Percentiles rank a stretch among this genome's conserved stretches.
phyloP scores from a whole-genome alignment of 2,888 invertebrate genomes.

The Pyrrhosoma nymphula region DNA sequence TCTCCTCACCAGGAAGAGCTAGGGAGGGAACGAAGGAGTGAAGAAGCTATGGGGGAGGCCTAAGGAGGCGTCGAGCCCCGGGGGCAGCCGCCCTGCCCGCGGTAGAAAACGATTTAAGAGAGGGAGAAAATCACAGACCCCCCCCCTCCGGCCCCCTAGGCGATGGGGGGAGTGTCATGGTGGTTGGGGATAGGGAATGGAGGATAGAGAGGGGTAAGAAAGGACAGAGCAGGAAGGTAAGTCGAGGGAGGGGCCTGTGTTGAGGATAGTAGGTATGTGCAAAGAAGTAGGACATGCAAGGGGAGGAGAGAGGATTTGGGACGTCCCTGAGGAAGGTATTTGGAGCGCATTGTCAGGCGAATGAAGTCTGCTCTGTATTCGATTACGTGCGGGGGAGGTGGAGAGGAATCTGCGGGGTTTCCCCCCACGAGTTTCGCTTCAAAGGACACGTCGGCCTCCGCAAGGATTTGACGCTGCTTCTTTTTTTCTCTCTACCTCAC shows the following conservation, averaged over 20 bases:
- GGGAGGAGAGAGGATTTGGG: conserved; percentile 33
- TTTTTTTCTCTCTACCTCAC: neutral
- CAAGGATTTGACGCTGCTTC: neutral
- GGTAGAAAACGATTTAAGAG: conserved; percentile 13
- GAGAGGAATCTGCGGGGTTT: conserved; percentile 6
- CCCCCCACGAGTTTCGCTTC: conserved; percentile 23
- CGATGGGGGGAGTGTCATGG: neutral
- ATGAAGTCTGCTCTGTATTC: conserved; percentile 32
- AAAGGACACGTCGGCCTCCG: conserved; percentile 27
- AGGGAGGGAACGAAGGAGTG: neutral
- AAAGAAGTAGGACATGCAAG: conserved; percentile 36
- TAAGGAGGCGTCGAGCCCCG: neutral
- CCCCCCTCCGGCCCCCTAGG: neutral
- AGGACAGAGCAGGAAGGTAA: neutral
- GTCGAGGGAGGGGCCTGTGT: neutral
- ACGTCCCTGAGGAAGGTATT: conserved; percentile 36
- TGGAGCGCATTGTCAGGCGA: conserved; percentile 39
- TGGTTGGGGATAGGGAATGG: neutral
- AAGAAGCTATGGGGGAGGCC: neutral
- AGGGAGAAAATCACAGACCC: neutral
- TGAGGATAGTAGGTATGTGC: neutral
- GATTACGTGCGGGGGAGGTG: neutral
- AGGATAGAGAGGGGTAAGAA: neutral
- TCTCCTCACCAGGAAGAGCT: neutral
- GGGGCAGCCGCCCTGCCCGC: neutral